Conservation (phyloP, 2,888 invertebrate genomes). For the Gisinianus flammeolus region DNA sequence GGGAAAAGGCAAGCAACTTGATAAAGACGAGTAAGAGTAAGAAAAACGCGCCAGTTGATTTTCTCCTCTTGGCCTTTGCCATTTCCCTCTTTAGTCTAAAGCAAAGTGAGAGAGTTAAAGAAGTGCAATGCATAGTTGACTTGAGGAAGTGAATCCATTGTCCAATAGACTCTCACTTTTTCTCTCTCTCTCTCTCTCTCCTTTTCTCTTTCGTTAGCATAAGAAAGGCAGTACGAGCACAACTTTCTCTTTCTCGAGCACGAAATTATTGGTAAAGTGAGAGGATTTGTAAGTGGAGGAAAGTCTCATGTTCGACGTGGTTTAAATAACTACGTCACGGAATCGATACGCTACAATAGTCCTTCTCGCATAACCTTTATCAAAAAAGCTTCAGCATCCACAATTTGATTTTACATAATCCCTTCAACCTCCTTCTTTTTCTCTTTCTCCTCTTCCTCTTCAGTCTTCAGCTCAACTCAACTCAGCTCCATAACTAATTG, state of each 20-base stretch:
- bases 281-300: conserved; percentile 9
- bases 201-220: not conserved
- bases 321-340: too few relatives aligned
- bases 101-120: not conserved
- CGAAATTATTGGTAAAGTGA: not conserved
- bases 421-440: not conserved
- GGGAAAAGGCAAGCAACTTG: not conserved
- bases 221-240: not conserved
- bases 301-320: not conserved
- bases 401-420: too few relatives aligned
- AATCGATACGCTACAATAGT: not conserved
- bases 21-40: too few relatives aligned
- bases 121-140: too few relatives aligned
- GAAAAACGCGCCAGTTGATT: not conserved
- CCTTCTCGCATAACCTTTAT: not conserved
- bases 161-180: not conserved
- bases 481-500: too few relatives aligned
- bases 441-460: not conserved
- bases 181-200: not conserved
- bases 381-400: not conserved
- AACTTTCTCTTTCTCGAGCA: not conserved
- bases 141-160: not conserved
- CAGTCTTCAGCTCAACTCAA: not conserved
- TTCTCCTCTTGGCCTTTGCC: not conserved
- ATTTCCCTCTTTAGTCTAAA: not conserved